Base-by-base conservation (phyloP, 2,888 invertebrate species). In the Leuctra nigra region DNA sequence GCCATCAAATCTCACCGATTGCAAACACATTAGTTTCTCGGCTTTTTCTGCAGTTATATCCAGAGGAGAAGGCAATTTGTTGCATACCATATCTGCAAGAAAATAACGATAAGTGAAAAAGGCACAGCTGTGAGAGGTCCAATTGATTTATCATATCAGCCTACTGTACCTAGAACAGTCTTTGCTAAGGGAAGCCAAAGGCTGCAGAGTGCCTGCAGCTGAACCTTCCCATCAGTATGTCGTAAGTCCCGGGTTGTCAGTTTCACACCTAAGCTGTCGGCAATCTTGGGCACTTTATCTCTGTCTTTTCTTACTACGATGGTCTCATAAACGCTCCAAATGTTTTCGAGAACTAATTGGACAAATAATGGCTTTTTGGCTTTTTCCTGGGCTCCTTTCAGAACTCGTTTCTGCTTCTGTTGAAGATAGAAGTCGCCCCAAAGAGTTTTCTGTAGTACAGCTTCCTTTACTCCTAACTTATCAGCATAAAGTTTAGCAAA, bases 341-440 rank as follows among this genome's bases (percentile, higher is more conserved):
- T 78, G 66, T 92, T 95, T 66, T 95, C 94, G 59, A 98, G 74
- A 55, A 95, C 83, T 47, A 97, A 79, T 70, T 93, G 91, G 1
- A 92, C 91, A 73, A 97, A 98, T 62, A 98, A 74, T 0, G 95
- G 93, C 66, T 90, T 91, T 69, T 95, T 95, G 0, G 89, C 91
- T 69, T 91, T 92, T 63, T 87, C 90, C 71, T 91, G 88, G 4
- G 97, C 97, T 2, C 96, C 95, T 68, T 83, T 81, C 76, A 86
- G 77, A 48, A 93, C 86, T 55, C 84, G 77, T 73, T 92, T 94
- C 2, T 84, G 82, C 73, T 94, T 95, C 1, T 80, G 70, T 68
- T 92, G 90, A 44, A 93, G 77, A 69, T 88, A 98, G 72, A 80
- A 95, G 73, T 98, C 95, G 52, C 97, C 94, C 97, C 97, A 98